Conservation (phyloP, 2,113 vertebrate genomes). For the Trogon surrucura region DNA sequence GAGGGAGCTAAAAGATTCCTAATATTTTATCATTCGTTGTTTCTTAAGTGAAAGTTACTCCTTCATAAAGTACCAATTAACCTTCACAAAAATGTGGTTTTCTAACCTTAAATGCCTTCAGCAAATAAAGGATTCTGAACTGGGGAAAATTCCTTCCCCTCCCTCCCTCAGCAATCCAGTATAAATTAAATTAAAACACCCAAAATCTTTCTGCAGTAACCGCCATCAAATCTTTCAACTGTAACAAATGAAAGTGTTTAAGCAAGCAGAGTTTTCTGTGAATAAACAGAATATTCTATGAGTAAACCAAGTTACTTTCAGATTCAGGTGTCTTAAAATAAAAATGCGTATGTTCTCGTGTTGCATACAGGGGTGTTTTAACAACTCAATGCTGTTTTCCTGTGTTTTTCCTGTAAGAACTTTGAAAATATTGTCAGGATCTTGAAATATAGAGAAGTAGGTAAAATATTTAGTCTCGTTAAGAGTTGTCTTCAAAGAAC, state of each 20-base stretch:
- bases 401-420: neutral
- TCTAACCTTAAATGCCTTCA: neutral
- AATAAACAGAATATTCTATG: neutral
- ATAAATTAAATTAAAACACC: slow-evolving; percentile 5
- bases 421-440: neutral
- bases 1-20: slow-evolving; percentile 72
- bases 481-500: neutral
- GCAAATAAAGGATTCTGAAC: neutral
- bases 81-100: slow-evolving; percentile 8
- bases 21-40: slow-evolving; percentile 49
- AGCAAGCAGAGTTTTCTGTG: neutral
- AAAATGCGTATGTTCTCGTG: neutral
- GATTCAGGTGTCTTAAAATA: neutral
- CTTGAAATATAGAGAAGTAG: neutral
- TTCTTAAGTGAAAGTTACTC: slow-evolving; percentile 1
- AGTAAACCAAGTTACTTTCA: neutral
- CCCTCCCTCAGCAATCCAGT: neutral
- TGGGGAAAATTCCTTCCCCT: neutral
- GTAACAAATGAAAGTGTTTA: slow-evolving; percentile 1
- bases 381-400: neutral
- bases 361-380: neutral
- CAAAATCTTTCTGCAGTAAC: neutral
- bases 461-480: neutral
- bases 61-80: slow-evolving; percentile 30
- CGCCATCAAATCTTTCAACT: neutral